A percentile compares a stretch with the other conserved stretches of the same genome.
Evolutionary conservation across 2,797 vertebrate species (phyloP).

Genomic region (Columba guinea): DNA sequence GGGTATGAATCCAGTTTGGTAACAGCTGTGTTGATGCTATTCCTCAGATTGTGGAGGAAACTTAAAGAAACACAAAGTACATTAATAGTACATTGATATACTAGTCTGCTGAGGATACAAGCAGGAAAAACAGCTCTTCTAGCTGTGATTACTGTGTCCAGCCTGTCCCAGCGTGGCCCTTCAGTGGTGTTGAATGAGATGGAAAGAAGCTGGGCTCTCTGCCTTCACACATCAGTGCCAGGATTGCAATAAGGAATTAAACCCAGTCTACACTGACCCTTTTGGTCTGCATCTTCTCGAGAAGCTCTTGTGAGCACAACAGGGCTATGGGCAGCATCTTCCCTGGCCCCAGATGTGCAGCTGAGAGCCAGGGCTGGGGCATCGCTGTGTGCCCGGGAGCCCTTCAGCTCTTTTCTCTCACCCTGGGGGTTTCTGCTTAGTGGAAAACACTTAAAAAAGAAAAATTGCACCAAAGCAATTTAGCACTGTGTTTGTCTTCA

Average conservation of each 20-base stretch:
- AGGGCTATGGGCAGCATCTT: not conserved
- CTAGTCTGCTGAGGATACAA: not conserved
- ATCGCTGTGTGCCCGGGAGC: fast-evolving
- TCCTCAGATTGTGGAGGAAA: not conserved
- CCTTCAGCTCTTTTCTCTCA: not conserved
- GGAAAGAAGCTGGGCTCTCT: not conserved
- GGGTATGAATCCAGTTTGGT: not conserved
- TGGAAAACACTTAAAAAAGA: not conserved
- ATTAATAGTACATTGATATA: not conserved
- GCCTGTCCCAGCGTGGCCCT: not conserved
- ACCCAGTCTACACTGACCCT: not conserved
- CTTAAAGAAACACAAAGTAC: not conserved
- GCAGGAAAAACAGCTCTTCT: not conserved
- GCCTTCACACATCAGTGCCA: not conserved
- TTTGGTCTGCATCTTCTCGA: not conserved
- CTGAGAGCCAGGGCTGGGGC: not conserved
- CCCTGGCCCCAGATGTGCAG: not conserved
- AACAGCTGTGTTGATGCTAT: not conserved
- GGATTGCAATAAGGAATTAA: not conserved
- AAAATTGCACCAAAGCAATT: not conserved
- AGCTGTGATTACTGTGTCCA: not conserved
- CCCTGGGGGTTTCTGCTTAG: not conserved
- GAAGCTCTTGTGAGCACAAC: not conserved
- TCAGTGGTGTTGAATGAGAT: not conserved
- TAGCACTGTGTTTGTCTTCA: not conserved